These are phyloP conservation scores for Cosmia trapezina DNA, from an alignment of 2,888 invertebrate species.

Conservation along the genomic window DNA sequence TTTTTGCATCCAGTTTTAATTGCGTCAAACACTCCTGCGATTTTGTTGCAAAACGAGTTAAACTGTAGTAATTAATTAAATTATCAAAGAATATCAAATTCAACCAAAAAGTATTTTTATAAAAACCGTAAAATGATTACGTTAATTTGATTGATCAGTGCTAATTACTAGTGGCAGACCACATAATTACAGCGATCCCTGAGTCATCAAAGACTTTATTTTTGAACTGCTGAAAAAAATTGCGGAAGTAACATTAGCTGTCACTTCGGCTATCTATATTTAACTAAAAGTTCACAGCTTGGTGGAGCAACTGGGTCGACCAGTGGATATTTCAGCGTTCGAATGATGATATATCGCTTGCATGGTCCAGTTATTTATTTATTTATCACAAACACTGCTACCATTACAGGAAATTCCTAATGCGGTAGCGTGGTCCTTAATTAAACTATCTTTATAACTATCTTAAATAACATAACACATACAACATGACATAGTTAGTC, in stretches of 20 bases:
- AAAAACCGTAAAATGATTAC: not conserved
- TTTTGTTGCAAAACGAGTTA: conserved; percentile 30
- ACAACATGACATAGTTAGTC: too few relatives aligned
- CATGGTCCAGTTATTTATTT: conserved; percentile 62
- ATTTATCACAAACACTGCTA: too few relatives aligned
- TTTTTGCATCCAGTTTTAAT: conserved; percentile 72
- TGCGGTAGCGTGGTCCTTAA: too few relatives aligned
- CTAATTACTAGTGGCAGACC: conserved; percentile 17
- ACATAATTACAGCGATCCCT: conserved; percentile 17
- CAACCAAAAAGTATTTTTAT: not conserved
- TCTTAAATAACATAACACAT: too few relatives aligned
- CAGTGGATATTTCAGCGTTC: conserved; percentile 66
- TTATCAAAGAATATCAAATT: not conserved
- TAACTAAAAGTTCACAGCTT: conserved; percentile 73
- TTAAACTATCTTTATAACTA: too few relatives aligned
- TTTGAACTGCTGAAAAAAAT: conserved; percentile 54
- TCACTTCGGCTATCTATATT: conserved; percentile 74
- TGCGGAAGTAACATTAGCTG: conserved; percentile 67
- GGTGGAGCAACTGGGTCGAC: conserved; percentile 71
- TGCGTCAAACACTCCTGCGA: conserved; percentile 61
- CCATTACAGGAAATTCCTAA: too few relatives aligned
- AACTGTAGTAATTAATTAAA: not conserved
- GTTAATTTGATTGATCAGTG: conserved; percentile 3
- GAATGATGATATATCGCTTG: conserved; percentile 63
- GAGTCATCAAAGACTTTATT: conserved; percentile 46